These are phyloP conservation scores for Ptiloglossa arizonensis DNA, from an alignment of 1,140 invertebrate genomes.

Conservation along the genomic window DNA sequence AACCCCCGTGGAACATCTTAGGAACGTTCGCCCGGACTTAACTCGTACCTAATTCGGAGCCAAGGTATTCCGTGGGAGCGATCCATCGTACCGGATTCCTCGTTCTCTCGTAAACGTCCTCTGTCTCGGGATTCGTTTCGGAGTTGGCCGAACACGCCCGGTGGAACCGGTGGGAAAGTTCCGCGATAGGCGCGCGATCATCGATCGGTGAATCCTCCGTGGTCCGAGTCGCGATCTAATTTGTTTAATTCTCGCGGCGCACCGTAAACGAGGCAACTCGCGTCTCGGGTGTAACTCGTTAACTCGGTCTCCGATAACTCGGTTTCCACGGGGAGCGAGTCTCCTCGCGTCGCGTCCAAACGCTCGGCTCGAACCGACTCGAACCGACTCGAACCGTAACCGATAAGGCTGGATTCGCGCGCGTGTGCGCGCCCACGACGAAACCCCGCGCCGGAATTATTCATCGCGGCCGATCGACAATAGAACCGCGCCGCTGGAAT, in stretches of 20 bases:
- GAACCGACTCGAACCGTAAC: slow-evolving; percentile 48
- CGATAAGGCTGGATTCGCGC: slow-evolving; percentile 54
- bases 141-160: no score
- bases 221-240: slow-evolving; percentile 52
- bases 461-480: slow-evolving; percentile 60
- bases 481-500: slow-evolving; percentile 26
- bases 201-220: no score
- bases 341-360: slow-evolving; percentile 51
- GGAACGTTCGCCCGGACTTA: no score
- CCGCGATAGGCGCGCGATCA: no score
- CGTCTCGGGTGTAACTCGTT: slow-evolving; percentile 62
- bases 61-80: no score
- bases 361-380: slow-evolving; percentile 45
- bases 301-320: slow-evolving; percentile 68
- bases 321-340: slow-evolving; percentile 51
- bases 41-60: no score
- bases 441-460: slow-evolving; percentile 51
- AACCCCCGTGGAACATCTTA: no score
- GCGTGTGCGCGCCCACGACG: background rate
- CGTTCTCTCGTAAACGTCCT: no score
- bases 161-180: no score
- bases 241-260: slow-evolving; percentile 61
- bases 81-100: no score
- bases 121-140: no score
- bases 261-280: slow-evolving; percentile 61